Evolutionary conservation across 2,888 invertebrate species (phyloP).

Genomic region (Strigamia maritima): DNA sequence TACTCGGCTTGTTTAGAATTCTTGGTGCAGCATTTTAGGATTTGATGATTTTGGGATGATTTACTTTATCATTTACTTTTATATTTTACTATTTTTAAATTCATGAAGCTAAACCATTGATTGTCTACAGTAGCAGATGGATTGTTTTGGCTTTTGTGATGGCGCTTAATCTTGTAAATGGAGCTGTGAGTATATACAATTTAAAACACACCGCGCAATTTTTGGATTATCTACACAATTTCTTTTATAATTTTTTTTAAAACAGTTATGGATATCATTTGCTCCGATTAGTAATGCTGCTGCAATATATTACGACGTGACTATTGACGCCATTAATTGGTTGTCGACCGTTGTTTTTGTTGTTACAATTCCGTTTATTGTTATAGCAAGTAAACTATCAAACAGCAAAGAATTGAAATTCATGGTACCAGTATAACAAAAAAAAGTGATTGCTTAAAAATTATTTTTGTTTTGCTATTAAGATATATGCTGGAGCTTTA

Average conservation of each 20-base stretch:
- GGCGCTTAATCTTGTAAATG: constrained; percentile 31
- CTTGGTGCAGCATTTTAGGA: too few relatives aligned
- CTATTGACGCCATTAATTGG: constrained; percentile 35
- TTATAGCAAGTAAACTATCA: constrained; percentile 35
- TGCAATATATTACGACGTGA: constrained; percentile 35
- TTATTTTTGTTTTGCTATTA: not conserved
- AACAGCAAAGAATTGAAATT: constrained; percentile 38
- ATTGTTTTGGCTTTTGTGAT: constrained; percentile 24
- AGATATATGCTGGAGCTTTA: constrained; percentile 31
- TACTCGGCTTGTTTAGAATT: too few relatives aligned
- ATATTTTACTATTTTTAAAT: not conserved
- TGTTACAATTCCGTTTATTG: constrained; percentile 13
- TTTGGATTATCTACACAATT: too few relatives aligned
- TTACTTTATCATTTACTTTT: too few relatives aligned
- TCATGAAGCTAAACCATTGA: not conserved
- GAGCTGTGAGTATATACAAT: not conserved
- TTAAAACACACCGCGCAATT: too few relatives aligned
- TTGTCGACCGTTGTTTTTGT: constrained; percentile 37
- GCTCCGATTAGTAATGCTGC: constrained; percentile 35
- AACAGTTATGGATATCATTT: constrained; percentile 38
- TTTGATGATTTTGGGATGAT: too few relatives aligned
- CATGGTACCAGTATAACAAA: not conserved
- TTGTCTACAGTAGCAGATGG: constrained; percentile 36
- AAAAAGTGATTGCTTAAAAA: not conserved
- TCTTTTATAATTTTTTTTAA: constrained; percentile 8